Percentiles rank a stretch among this genome's conserved stretches.
Evolutionary conservation across 1,140 invertebrate genomes (phyloP).

Genomic region (Gonioctena quinquepunctata): DNA sequence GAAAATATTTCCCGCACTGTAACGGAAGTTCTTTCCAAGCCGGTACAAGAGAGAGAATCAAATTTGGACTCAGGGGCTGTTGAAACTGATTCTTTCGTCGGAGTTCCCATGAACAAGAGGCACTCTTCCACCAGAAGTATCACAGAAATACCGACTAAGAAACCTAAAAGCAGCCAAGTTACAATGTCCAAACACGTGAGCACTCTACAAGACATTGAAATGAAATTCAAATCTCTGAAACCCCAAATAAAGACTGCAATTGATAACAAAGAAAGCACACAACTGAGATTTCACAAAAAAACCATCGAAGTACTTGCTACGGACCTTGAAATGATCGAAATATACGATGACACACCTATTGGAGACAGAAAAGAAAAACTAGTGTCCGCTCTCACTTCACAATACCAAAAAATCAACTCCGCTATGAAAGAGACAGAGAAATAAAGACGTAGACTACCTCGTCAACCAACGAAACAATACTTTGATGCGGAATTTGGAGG

Average conservation of each 20-base stretch:
- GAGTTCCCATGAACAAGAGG: conserved; percentile 15
- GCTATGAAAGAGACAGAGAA: conserved; percentile 20
- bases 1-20: conserved; percentile 28
- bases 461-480: conserved; percentile 25
- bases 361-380: conserved; percentile 26
- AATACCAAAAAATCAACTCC: conserved; percentile 29
- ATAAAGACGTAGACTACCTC: conserved; percentile 16
- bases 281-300: conserved; percentile 20
- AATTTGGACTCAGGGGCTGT: conserved; percentile 26
- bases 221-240: conserved; percentile 24
- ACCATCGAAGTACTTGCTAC: conserved; percentile 28
- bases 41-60: conserved; percentile 7
- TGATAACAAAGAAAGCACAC: conserved; percentile 25
- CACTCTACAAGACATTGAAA: conserved; percentile 27
- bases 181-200: not conserved
- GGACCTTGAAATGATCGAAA: conserved; percentile 32
- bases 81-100: conserved; percentile 28
- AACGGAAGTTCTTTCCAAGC: conserved; percentile 23
- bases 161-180: not conserved
- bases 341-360: conserved; percentile 20
- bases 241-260: conserved; percentile 23
- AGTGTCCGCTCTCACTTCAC: conserved; percentile 8
- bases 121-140: not conserved
- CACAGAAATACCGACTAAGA: not conserved
- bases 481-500: conserved; percentile 24